Evolutionary conservation across 2,797 vertebrate species (phyloP), one percentile per base, ranked within the genome.

Genomic region (Botia almorhae): DNA sequence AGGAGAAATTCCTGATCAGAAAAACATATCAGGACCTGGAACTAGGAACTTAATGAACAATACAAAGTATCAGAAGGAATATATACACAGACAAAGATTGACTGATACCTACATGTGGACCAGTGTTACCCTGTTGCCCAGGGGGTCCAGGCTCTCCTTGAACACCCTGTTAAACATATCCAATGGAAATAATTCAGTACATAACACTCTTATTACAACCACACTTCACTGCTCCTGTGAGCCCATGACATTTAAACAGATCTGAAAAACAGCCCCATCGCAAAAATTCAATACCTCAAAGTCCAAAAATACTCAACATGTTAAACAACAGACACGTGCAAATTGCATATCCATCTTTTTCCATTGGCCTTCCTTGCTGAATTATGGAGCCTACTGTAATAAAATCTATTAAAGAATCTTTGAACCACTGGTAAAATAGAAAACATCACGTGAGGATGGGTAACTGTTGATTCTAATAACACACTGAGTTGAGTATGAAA

Each of bases 71-170:
- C n/a, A 16, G 63, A 19, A 26, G 50, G 17, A 43, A 11, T 21
- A 43, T 10, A 26, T 1, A 3, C n/a, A 69, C 26, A 23, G 33
- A 46, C n/a, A 55, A 50, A 23, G 16, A 23, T 70, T 51, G 63
- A 78, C 78, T 77, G 56, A 76, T 60, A 92, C 93, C 88, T 90
- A 96, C 95, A 87, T 96, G 94, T 43, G 94, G 85, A 58, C 95
- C 95, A 51, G 94, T 90, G 80, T 93, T 94, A 81, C 95, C 95
- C 90, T 96, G 95, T 80, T 96, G 95, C 50, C 95, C 95, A 76
- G 91, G 91, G 69, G 95, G 95, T 81, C 95, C 95, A 46, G 94
- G 93, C 82, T 96, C 95, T 74, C 95, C 95, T 91, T 95, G 93
- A 75, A 95, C 93, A 82, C 95, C 95, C 95, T 96, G 85, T 87